phyloP scores from a whole-genome alignment of 2,888 invertebrate genomes.

The Noctua fimbriata region DNA sequence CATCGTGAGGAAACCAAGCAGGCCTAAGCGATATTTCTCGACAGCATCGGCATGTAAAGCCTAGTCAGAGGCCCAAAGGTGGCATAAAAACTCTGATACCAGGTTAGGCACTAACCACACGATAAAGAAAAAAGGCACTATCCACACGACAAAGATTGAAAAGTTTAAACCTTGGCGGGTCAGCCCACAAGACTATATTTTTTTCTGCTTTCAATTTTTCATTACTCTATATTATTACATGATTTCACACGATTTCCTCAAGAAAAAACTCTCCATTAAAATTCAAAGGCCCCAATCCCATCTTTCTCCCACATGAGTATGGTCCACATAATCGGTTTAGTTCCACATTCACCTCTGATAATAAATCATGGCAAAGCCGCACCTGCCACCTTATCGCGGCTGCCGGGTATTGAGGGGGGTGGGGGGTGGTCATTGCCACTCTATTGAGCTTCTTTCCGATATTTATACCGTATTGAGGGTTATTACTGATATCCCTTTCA shows the following conservation, averaged over 20 bases:
- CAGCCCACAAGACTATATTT: background rate
- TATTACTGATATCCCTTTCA: conserved; percentile 50
- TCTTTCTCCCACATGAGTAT: conserved; percentile 61
- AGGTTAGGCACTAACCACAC: no score
- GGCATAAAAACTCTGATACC: no score
- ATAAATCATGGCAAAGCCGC: conserved; percentile 82
- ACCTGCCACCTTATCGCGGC: conserved; percentile 77
- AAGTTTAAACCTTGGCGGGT: background rate
- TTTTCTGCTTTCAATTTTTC: background rate
- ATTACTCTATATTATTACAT: background rate
- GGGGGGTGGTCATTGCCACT: conserved; percentile 35
- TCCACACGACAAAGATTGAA: no score
- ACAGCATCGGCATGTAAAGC: no score
- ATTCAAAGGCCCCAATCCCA: conserved; percentile 25
- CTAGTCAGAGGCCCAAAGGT: no score
- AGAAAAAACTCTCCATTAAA: conserved; percentile 16
- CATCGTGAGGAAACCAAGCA: no score
- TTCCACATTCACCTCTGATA: conserved; percentile 68
- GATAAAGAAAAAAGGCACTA: no score
- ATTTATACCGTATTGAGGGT: conserved; percentile 56
- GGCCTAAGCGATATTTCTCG: no score
- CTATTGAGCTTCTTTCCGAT: conserved; percentile 61
- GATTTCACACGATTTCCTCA: background rate
- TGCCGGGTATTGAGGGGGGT: conserved; percentile 37
- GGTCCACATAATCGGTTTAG: conserved; percentile 78